Conservation (phyloP, 2,113 vertebrate species). For the Chionis minor region DNA sequence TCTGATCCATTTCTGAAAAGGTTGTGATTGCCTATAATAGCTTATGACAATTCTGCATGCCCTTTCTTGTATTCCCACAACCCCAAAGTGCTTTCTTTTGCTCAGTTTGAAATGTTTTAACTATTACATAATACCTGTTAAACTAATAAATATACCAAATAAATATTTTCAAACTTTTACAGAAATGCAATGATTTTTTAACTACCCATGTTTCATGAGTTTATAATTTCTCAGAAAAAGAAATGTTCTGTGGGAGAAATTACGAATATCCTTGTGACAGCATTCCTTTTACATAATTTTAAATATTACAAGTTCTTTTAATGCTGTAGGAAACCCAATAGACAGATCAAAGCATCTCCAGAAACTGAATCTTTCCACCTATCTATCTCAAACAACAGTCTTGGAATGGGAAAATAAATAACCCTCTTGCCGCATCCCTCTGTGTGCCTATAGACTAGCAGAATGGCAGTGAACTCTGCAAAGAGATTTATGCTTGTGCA, state of each 20-base stretch:
- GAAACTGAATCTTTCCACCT: not conserved
- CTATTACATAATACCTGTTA: not conserved
- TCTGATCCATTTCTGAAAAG: not conserved
- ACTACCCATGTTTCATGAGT: not conserved
- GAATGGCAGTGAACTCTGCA: not conserved
- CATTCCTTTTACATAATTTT: not conserved
- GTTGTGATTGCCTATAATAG: not conserved
- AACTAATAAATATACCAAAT: not conserved
- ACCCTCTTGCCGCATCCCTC: not conserved
- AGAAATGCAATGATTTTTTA: not conserved
- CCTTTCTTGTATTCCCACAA: not conserved
- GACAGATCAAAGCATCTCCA: not conserved
- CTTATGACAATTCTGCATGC: not conserved
- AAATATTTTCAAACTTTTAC: not conserved
- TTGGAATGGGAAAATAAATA: not conserved
- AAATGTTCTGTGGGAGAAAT: not conserved
- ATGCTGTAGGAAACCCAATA: accelerated
- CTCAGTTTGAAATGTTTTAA: not conserved
- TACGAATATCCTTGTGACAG: not conserved
- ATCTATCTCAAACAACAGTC: not conserved
- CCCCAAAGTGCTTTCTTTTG: not conserved
- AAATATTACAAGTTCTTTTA: not conserved
- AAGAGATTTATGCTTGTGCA: not conserved
- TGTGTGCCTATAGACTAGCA: not conserved
- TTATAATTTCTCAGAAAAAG: not conserved